Conservation (phyloP, 2,888 invertebrate genomes). For the Meta bourneti region DNA sequence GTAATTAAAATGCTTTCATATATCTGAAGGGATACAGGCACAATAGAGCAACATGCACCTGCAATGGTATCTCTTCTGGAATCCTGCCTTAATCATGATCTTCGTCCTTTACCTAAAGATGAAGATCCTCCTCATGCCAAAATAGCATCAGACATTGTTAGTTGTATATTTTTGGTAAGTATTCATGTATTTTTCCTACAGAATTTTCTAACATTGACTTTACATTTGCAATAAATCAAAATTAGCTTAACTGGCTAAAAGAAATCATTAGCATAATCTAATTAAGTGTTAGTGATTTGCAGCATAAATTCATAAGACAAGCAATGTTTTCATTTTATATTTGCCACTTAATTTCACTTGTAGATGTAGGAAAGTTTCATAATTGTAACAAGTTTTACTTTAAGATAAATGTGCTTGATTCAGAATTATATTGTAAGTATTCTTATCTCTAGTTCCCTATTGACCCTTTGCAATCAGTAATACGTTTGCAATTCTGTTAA, state of each 20-base stretch:
- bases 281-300: too few species aligned
- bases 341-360: neutral
- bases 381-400: too few species aligned
- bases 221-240: too few species aligned
- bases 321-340: neutral
- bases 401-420: too few species aligned
- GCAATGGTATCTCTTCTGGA: slow-evolving; percentile 91
- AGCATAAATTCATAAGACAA: neutral
- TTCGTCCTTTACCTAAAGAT: slow-evolving; percentile 88
- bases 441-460: too few species aligned
- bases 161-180: slow-evolving; percentile 94
- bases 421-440: too few species aligned
- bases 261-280: too few species aligned
- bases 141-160: slow-evolving; percentile 96
- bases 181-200: neutral
- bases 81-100: slow-evolving; percentile 92
- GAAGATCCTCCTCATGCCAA: slow-evolving; percentile 97
- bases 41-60: slow-evolving; percentile 91
- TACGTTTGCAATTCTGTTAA: too few species aligned
- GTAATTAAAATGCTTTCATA: too few species aligned
- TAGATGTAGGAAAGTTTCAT: too few species aligned
- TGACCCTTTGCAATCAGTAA: too few species aligned
- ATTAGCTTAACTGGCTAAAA: too few species aligned
- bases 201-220: neutral
- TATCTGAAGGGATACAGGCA: slow-evolving; percentile 87